Evolutionary conservation across 2,888 invertebrate genomes (phyloP).

Genomic region (Watsonalla cultraria): DNA sequence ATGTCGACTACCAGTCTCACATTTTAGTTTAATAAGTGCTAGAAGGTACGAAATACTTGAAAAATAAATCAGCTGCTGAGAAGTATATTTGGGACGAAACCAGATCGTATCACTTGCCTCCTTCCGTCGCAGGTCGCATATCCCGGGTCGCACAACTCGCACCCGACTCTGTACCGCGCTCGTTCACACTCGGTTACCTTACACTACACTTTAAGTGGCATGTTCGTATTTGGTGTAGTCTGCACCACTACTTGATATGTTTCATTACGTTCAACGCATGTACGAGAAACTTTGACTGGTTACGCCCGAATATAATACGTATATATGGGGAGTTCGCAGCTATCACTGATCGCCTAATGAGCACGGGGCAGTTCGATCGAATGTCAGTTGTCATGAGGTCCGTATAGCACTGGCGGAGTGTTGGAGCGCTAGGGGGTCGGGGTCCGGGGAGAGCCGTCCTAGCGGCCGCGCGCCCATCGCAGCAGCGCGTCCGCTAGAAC

Average conservation of each 20-base stretch:
- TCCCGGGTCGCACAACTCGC: conserved; percentile 18
- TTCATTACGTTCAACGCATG: conserved; percentile 67
- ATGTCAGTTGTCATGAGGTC: conserved; percentile 47
- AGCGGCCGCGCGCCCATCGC: conserved; percentile 96
- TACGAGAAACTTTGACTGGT: conserved; percentile 61
- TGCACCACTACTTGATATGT: conserved; percentile 77
- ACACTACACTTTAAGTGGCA: conserved; percentile 72
- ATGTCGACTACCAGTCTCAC: conserved; percentile 79
- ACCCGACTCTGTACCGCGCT: conserved; percentile 33
- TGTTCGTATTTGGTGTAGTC: conserved; percentile 50
- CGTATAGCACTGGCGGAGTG: conserved; percentile 53
- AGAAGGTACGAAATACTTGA: conserved; percentile 68
- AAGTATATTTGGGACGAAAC: conserved; percentile 67
- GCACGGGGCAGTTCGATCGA: conserved; percentile 48
- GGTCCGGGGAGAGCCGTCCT: conserved; percentile 59
- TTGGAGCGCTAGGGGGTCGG: conserved; percentile 44
- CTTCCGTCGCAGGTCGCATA: conserved; percentile 31
- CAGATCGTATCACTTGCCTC: conserved; percentile 55
- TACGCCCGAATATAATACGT: conserved; percentile 55
- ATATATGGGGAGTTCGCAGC: conserved; percentile 55
- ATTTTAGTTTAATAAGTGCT: conserved; percentile 76
- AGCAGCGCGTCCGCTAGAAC: conserved; percentile 95
- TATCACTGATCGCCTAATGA: conserved; percentile 52
- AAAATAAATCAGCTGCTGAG: conserved; percentile 67
- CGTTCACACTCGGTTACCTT: conserved; percentile 51